Evolutionary conservation across 2,888 invertebrate genomes (phyloP), one percentile per base, ranked within the genome.

Genomic region (Omphaloscelis lunosa): DNA sequence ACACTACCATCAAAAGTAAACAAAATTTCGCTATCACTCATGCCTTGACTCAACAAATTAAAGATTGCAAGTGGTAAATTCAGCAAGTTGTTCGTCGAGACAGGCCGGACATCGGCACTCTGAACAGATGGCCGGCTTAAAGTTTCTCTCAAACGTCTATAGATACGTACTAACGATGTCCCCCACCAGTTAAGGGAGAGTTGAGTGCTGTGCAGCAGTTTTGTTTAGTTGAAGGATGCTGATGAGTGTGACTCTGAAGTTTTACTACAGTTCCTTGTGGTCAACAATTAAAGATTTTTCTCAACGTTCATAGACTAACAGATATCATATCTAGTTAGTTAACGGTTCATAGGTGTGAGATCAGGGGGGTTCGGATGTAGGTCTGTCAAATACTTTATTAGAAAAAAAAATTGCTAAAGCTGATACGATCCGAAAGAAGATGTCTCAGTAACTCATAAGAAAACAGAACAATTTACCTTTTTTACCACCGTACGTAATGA

Each of bases 21-120:
- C 9, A 5, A 4, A 6, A 1, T 23, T 9, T 34, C 73, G 74
- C 77, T 62, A 3, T 7, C 61, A 0, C 72, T 67, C 59, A 45
- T n/a, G 41, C 23, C 69, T 75, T 73, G 9, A 62, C 80, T 58
- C 8, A n/a, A 72, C 77, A 75, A 86, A 83, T 80, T 82, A 85
- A 88, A 88, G 83, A 86, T 89, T 84, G 83, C 72, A 84, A 87
- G 86, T 85, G 79, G 86, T 90, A 86, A 91, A 88, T 89, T 90
- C 78, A 74, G 80, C 84, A 89, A 89, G 87, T 89, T 85, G 79
- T 80, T 79, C 86, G 80, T 75, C 71, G 72, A 73, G 80, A 74
- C 80, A 82, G 86, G 82, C 83, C 73, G 86, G 88, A 86, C 88
- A 86, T 84, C 79, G 82, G 72, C 76, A 73, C 77, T 79, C 72